Percentiles rank a stretch among this genome's conserved stretches.
Conservation (phyloP, 2,797 vertebrate genomes). For the Fratercula arctica region DNA sequence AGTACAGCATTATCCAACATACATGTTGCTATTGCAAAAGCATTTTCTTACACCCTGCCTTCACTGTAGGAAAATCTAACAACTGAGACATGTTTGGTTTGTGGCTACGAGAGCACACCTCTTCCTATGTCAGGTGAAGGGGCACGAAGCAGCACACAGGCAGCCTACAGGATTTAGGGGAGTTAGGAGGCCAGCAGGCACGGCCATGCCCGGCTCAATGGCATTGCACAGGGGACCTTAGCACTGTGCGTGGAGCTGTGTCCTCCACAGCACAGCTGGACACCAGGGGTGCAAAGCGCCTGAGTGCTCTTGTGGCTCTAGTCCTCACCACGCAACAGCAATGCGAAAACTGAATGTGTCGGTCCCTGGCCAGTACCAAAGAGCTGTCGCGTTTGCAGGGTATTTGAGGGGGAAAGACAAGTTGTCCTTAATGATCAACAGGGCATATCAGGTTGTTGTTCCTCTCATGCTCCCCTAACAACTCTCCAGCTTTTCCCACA, state of each 20-base stretch:
- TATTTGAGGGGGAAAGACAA: background rate
- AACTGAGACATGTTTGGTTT: background rate
- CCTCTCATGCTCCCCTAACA: background rate
- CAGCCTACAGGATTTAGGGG: background rate
- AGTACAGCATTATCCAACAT: background rate
- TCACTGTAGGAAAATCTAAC: background rate
- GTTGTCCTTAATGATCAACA: background rate
- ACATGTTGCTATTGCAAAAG: background rate
- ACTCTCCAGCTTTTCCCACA: background rate
- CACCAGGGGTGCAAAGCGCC: no score
- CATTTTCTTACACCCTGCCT: background rate
- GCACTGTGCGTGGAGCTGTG: rapidly evolving
- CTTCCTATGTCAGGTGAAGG: background rate
- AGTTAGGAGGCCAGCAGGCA: background rate
- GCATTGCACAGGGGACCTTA: background rate
- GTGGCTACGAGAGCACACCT: background rate
- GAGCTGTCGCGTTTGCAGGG: background rate
- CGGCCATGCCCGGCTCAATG: rapidly evolving
- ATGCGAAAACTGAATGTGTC: background rate
- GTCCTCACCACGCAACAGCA: background rate
- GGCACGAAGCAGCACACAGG: background rate
- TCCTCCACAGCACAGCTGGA: background rate
- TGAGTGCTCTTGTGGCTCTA: rapidly evolving
- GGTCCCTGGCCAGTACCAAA: background rate
- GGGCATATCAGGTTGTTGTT: background rate